These are phyloP conservation scores for Xylota sylvarum DNA, from an alignment of 2,888 invertebrate genomes.

Conservation along the genomic window DNA sequence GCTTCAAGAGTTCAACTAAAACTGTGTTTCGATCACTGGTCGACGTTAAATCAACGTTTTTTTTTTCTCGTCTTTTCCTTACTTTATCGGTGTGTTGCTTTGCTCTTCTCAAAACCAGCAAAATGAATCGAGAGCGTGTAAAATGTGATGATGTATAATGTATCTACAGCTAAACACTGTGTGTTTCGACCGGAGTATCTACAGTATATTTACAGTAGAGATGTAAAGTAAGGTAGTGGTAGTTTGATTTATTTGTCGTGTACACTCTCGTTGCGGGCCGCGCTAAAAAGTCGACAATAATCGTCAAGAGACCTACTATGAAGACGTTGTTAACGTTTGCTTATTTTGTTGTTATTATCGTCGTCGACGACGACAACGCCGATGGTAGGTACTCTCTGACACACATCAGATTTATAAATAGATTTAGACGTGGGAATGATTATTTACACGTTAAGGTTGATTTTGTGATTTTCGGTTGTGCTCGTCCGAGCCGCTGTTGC, in stretches of 20 bases:
- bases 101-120: constrained; percentile 1
- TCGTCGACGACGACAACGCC: constrained; percentile 49
- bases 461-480: constrained; percentile 68
- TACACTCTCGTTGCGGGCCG: constrained; percentile 20
- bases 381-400: constrained; percentile 65
- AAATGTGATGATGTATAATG: constrained; percentile 22
- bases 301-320: constrained; percentile 33
- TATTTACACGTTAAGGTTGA: constrained; percentile 77
- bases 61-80: constrained; percentile 39
- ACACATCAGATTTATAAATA: constrained; percentile 81
- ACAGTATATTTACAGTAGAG: constrained; percentile 54
- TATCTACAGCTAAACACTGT: background rate
- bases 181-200: constrained; percentile 44
- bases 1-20: constrained; percentile 76
- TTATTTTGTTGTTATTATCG: constrained; percentile 38
- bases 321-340: constrained; percentile 4
- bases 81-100: constrained; percentile 58
- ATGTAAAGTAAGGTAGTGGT: constrained; percentile 52
- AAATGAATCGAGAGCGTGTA: constrained; percentile 48
- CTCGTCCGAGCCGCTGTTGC: constrained; percentile 3
- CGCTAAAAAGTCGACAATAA: constrained; percentile 41
- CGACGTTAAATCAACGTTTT: constrained; percentile 73
- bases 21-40: constrained; percentile 69
- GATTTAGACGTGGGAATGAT: constrained; percentile 80
- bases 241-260: constrained; percentile 45